These are phyloP conservation scores for Melipona quadrifasciata DNA, from an alignment of 1,140 invertebrate genomes.

Conservation along the genomic window DNA sequence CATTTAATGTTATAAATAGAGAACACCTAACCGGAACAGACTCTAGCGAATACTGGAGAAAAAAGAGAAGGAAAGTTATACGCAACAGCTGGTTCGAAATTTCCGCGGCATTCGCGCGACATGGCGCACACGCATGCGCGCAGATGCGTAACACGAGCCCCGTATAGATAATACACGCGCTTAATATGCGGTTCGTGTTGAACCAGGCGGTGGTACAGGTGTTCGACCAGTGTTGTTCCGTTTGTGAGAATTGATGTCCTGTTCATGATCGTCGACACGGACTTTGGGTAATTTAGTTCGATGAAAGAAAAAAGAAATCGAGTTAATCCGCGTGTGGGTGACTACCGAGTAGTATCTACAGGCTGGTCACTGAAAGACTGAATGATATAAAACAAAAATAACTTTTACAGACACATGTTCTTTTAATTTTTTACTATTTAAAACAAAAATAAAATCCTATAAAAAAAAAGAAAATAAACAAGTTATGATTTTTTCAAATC, in stretches of 20 bases:
- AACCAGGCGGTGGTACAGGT: slow-evolving; percentile 6
- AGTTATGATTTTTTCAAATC: too few species aligned
- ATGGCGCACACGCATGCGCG: neutral
- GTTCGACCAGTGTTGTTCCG: slow-evolving; percentile 4
- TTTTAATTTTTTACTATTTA: too few species aligned
- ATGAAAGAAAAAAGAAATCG: neutral
- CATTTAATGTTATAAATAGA: slow-evolving; percentile 3
- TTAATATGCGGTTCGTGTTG: slow-evolving; percentile 21
- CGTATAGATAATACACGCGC: neutral
- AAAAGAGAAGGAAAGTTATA: neutral
- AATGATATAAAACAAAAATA: too few species aligned
- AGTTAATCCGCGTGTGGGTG: too few species aligned
- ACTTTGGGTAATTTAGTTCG: neutral
- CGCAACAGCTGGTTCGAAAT: neutral
- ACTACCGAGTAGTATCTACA: too few species aligned
- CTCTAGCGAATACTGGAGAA: neutral
- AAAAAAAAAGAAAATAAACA: too few species aligned
- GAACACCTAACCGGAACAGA: neutral
- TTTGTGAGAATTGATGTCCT: slow-evolving; percentile 11
- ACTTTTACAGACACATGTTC: too few species aligned
- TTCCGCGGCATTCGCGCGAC: neutral
- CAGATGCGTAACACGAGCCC: neutral
- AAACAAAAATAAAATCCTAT: too few species aligned
- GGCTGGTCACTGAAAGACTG: too few species aligned
- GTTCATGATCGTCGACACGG: neutral